Base-by-base conservation (phyloP, 2,797 vertebrate genomes). In the Danio albolineatus region DNA sequence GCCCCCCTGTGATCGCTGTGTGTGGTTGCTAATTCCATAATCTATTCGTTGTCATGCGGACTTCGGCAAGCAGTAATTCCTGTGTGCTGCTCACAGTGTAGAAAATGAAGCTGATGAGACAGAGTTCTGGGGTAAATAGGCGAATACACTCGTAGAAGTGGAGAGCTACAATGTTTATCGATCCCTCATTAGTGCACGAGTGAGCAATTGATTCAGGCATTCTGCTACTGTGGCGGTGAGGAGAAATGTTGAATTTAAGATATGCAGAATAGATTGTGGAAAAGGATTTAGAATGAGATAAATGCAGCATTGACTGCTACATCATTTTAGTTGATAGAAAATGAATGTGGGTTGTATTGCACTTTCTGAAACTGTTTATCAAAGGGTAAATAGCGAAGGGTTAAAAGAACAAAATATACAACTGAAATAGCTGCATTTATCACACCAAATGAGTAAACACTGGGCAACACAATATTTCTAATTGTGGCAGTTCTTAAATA, bases 41-140 rank as follows among this genome's bases (percentile, higher is more conserved):
- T 79, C 71, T 79, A 46, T 72, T 60, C 7, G 28, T 72, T 64
- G 49, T 80, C 73, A 64, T 72, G 73, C 17, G 9, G 53, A 60
- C 43, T 79, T 66, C 13, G 43, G 41, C 46, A 48, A 10, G 16
- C 28, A 59, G 53, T 39, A 76, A 56, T 72, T 78, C 28, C 36
- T 28, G 54, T 38, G 53, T 60, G 49, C 76, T 73, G 48, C 54
- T 44, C 36, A 60, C 62, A 48, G 49, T 61, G 38, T 70, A 49
- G 51, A 73, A 78, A 83, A 82, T 71, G 14, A 82, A 59, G n/a
- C 79, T 82, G 67, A 82, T 76, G 53, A 78, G 77, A 79, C 13
- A 28, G 38, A 79, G 44, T 73, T 82, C 59, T 49, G 56, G 67
- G 57, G 48, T 59, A 76, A 61, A 73, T 76, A 64, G 75, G 75